Percentiles rank a stretch among this genome's conserved stretches.
phyloP scores from a whole-genome alignment of 2,113 vertebrate genomes.

The Nipponia nippon region DNA sequence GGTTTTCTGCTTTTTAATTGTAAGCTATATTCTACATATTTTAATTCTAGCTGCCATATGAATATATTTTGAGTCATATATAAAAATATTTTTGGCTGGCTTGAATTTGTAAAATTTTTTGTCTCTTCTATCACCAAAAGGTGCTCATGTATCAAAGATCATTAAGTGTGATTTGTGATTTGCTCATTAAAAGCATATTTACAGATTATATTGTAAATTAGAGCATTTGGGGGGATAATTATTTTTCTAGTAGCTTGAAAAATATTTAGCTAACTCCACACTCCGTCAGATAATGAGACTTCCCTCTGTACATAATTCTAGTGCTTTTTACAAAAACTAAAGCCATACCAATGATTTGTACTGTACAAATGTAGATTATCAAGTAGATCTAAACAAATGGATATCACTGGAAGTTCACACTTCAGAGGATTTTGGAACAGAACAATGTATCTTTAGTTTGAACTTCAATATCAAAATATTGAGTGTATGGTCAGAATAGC shows the following conservation, averaged over 20 bases:
- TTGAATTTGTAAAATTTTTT: constrained; percentile 51
- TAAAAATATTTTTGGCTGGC: constrained; percentile 25
- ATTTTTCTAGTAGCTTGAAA: neutral
- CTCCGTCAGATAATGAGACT: neutral
- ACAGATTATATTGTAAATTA: neutral
- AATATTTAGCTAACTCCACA: neutral
- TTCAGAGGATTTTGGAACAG: neutral
- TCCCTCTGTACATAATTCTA: neutral
- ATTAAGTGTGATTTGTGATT: neutral
- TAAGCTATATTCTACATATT: constrained; percentile 61
- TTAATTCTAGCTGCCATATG: constrained; percentile 52
- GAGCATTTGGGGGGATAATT: neutral
- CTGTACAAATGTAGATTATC: neutral
- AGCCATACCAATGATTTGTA: neutral
- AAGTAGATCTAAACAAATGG: neutral
- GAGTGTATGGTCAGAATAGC: neutral
- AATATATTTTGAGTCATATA: constrained; percentile 38
- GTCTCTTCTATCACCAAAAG: constrained; percentile 27
- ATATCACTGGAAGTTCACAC: neutral
- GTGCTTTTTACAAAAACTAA: neutral
- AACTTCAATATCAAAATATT: neutral
- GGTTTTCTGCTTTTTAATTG: constrained; percentile 66
- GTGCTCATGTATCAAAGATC: constrained; percentile 8
- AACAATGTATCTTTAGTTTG: neutral
- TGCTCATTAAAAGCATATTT: constrained; percentile 48